These are phyloP conservation scores for Spea bombifrons DNA, from an alignment of 2,113 vertebrate species.

Conservation along the genomic window DNA sequence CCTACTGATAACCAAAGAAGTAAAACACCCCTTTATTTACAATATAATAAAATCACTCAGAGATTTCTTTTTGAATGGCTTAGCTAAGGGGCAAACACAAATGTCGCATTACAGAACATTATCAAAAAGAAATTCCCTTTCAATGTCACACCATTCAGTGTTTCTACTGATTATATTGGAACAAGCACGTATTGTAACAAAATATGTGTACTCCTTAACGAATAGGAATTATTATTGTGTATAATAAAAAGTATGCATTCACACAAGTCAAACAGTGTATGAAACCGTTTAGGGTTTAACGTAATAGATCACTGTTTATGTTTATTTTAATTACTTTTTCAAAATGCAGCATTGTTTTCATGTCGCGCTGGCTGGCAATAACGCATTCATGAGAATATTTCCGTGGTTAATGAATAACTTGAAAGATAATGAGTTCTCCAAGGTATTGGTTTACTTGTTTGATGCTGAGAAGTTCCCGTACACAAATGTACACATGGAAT, in stretches of 20 bases:
- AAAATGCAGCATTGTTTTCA: background rate
- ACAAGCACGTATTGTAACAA: slow-evolving; percentile 7
- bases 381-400: background rate
- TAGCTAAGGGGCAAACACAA: slow-evolving; percentile 5
- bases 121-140: background rate
- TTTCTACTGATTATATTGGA: background rate
- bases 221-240: too few species aligned
- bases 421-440: slow-evolving; percentile 33
- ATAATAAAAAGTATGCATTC: background rate
- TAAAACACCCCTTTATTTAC: background rate
- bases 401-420: slow-evolving; percentile 15
- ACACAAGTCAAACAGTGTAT: background rate
- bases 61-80: slow-evolving; percentile 8
- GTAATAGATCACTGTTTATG: background rate
- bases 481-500: background rate
- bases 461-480: background rate
- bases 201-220: background rate
- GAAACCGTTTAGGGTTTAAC: background rate
- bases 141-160: slow-evolving; percentile 18
- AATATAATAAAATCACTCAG: background rate
- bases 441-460: background rate
- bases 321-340: background rate
- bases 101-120: background rate
- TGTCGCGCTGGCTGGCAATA: background rate
- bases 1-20: too few species aligned